A percentile compares a stretch with the other conserved stretches of the same genome.
Evolutionary conservation across 53 echinoderm and acorn worm genomes (phyloP).

Genomic region (Temnopleurus reevesii): DNA sequence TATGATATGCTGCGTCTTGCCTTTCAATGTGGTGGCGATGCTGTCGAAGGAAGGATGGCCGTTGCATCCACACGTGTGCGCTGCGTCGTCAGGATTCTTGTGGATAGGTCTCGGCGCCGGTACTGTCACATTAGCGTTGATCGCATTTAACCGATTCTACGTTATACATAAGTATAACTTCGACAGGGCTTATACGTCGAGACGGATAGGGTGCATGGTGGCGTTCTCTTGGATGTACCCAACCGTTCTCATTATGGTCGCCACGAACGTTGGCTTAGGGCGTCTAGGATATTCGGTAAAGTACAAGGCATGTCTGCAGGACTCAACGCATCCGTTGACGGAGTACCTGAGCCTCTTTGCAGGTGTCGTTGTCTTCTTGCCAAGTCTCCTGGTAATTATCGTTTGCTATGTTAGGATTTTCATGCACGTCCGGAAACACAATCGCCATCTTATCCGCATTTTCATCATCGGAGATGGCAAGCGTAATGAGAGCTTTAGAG

Average conservation of each 20-base stretch:
- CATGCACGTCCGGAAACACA: slow-evolving; percentile 58
- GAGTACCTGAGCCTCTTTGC: slow-evolving; percentile 35
- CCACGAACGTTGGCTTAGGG: slow-evolving; percentile 23
- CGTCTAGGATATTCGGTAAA: slow-evolving; percentile 25
- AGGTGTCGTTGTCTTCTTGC: slow-evolving; percentile 28
- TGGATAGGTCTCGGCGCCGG: slow-evolving; percentile 39
- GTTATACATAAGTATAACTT: slow-evolving; percentile 56
- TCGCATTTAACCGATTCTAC: slow-evolving; percentile 61
- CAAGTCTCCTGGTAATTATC: slow-evolving; percentile 44
- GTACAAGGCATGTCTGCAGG: slow-evolving; percentile 57
- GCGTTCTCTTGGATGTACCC: slow-evolving; percentile 51
- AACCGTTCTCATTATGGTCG: neutral
- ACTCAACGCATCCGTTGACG: slow-evolving; percentile 43
- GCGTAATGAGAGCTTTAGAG: neutral
- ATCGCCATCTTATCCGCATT: slow-evolving; percentile 52
- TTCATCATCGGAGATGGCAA: slow-evolving; percentile 35
- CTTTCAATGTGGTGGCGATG: slow-evolving; percentile 51
- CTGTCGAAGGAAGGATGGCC: slow-evolving; percentile 23
- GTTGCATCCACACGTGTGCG: neutral
- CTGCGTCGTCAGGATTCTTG: slow-evolving; percentile 3
- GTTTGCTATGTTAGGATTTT: slow-evolving; percentile 54
- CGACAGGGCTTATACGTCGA: slow-evolving; percentile 50
- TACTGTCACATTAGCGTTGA: slow-evolving; percentile 52
- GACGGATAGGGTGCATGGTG: slow-evolving; percentile 38
- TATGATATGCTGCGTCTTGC: slow-evolving; percentile 53